Evolutionary conservation across 2,888 invertebrate genomes (phyloP), one percentile per base, ranked within the genome.

Genomic region (Heliconius erato): DNA sequence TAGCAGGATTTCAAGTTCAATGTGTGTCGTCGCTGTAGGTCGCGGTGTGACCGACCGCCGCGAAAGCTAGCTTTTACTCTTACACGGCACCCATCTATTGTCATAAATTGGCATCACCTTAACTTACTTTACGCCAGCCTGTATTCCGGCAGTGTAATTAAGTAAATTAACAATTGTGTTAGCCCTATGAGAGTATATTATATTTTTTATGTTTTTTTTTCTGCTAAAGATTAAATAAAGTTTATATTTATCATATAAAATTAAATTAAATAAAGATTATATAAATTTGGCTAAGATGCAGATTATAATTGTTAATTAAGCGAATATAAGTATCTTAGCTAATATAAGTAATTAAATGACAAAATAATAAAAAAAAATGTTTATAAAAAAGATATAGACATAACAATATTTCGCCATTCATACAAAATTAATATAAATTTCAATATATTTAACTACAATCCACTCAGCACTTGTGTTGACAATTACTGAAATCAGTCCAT

Each of bases 21-120:
- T 94, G 94, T 95, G 87, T 94, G 94, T 89, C 94, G 92, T 87
- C 88, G 90, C 89, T 94, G 93, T 94, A 92, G 94, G 95, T 95
- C 94, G 92, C 89, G 84, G 85, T 88, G 90, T 90, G 92, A 88
- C 90, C 91, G 90, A 86, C 89, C 88, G 87, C 84, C 90, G 92
- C 93, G 94, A 94, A 95, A 94, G 93, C 92, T 84, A 86, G 92
- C 93, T 93, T 93, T 94, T 94, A 93, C 94, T 91, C 91, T 92
- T 91, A 91, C 49, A 78, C 85, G 89, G 87, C 90, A 88, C 85
- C 83, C 82, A 84, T 85, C 89, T 88, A 88, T 89, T 90, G 89
- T 89, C 87, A 85, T 87, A 87, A 87, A 88, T 87, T 84, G 86
- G 81, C 82, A 85, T 84, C 83, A 79, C 72, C 82, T 83, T 85